These are phyloP conservation scores for Thalpophila matura DNA, from an alignment of 2,888 invertebrate genomes.

Conservation along the genomic window DNA sequence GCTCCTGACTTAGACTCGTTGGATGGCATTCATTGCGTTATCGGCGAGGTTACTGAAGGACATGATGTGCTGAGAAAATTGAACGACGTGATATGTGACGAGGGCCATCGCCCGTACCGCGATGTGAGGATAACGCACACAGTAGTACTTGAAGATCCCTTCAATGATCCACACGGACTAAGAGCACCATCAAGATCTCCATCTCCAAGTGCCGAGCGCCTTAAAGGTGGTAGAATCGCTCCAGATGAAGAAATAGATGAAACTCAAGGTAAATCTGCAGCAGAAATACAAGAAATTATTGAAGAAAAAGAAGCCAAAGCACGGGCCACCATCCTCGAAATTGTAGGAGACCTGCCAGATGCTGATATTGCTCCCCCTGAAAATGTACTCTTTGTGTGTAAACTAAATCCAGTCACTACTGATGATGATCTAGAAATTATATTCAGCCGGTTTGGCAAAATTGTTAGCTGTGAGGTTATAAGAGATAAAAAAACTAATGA, in stretches of 20 bases:
- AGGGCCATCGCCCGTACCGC: slow-evolving; percentile 96
- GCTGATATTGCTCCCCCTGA: slow-evolving; percentile 99
- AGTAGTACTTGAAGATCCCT: slow-evolving; percentile 98
- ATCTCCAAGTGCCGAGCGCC: slow-evolving; percentile 95
- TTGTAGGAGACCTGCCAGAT: slow-evolving; percentile 99
- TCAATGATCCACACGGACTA: slow-evolving; percentile 96
- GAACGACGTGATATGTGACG: slow-evolving; percentile 98
- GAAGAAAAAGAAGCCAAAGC: slow-evolving; percentile 98
- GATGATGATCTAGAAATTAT: slow-evolving; percentile 99
- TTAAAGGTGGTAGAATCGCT: slow-evolving; percentile 96
- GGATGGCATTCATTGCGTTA: slow-evolving; percentile 97
- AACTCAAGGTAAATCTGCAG: slow-evolving; percentile 95
- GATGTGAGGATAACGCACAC: slow-evolving; percentile 99
- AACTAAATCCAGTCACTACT: slow-evolving; percentile 99
- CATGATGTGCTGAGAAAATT: slow-evolving; percentile 96
- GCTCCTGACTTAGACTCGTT: slow-evolving; percentile 96
- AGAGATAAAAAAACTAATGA: slow-evolving; percentile 97
- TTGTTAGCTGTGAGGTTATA: slow-evolving; percentile 98
- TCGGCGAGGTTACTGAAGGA: slow-evolving; percentile 98
- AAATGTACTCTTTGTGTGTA: slow-evolving; percentile 99
- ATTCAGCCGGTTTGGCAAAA: slow-evolving; percentile 98
- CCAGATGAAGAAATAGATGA: slow-evolving; percentile 98
- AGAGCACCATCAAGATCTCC: slow-evolving; percentile 96
- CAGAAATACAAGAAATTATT: slow-evolving; percentile 96
- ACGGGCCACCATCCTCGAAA: slow-evolving; percentile 98